phyloP scores from a whole-genome alignment of 2,888 invertebrate genomes.

The Spisula solida region DNA sequence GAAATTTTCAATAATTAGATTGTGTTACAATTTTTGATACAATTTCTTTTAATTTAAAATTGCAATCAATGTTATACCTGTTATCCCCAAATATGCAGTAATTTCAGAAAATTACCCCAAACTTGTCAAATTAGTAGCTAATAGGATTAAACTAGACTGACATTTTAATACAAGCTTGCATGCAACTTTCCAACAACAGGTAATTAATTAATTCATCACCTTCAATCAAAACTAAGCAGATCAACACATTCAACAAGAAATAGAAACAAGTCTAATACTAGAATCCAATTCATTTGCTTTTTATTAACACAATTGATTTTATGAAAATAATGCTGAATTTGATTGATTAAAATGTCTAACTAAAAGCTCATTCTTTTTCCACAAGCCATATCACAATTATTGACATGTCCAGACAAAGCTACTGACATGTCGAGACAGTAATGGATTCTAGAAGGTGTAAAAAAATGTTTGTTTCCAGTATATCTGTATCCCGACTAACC shows the following conservation, averaged over 20 bases:
- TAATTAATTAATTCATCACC: background rate
- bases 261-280: background rate
- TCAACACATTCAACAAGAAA: slow-evolving; percentile 7
- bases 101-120: background rate
- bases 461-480: no score
- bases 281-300: background rate
- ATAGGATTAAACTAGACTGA: background rate
- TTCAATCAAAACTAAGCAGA: background rate
- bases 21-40: background rate
- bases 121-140: background rate
- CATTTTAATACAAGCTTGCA: background rate
- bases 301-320: no score
- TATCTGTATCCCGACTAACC: no score
- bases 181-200: background rate
- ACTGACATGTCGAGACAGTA: no score
- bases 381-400: no score
- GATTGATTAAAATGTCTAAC: no score
- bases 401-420: no score
- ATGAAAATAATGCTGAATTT: no score
- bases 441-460: no score
- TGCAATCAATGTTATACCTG: background rate
- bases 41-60: background rate
- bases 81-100: background rate
- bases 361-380: no score
- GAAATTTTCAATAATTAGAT: background rate